Conservation (phyloP, 2,797 vertebrate genomes). For the Masticophis lateralis region DNA sequence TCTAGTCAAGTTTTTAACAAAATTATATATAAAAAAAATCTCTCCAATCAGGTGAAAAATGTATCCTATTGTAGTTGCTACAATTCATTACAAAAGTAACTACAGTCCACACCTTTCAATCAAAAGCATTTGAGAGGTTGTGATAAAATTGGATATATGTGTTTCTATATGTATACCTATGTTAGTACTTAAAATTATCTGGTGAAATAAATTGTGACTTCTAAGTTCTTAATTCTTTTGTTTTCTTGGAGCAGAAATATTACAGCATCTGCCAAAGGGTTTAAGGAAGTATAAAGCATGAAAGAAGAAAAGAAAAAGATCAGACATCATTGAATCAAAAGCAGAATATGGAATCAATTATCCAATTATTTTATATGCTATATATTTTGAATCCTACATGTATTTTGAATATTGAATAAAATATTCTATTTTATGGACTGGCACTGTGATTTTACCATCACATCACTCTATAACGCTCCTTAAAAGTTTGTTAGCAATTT, state of each 20-base stretch:
- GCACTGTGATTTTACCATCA: neutral
- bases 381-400: neutral
- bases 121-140: neutral
- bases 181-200: neutral
- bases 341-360: neutral
- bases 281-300: neutral
- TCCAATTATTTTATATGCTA: neutral
- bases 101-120: neutral
- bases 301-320: neutral
- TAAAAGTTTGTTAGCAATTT: neutral
- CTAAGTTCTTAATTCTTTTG: neutral
- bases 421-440: too few species aligned
- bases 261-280: neutral
- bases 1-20: slow-evolving; percentile 30
- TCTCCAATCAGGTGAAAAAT: slow-evolving; percentile 18
- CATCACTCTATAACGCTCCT: neutral
- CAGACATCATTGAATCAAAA: neutral
- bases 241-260: neutral
- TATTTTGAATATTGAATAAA: neutral
- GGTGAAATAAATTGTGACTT: neutral
- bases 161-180: neutral
- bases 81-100: slow-evolving; percentile 1
- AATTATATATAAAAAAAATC: slow-evolving; percentile 28
- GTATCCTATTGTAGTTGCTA: neutral
- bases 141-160: neutral